Conservation (phyloP, 92 coral and sea anemone species). For the Galaxea fascicularis region DNA sequence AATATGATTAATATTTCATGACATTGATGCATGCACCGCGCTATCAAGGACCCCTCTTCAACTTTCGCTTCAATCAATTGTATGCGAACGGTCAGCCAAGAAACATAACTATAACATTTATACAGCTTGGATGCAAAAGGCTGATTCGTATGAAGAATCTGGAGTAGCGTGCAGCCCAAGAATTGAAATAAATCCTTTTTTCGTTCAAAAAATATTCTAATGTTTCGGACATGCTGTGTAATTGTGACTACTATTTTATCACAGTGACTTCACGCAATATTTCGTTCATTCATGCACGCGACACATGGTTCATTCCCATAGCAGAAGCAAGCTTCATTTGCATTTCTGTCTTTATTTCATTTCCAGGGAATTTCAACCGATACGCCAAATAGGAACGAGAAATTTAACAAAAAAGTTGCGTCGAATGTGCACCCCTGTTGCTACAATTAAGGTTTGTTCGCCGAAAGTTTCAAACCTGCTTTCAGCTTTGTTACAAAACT, state of each 20-base stretch:
- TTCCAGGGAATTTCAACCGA: background rate
- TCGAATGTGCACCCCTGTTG: background rate
- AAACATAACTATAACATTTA: background rate
- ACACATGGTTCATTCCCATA: slow-evolving; percentile 44
- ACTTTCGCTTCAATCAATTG: slow-evolving; percentile 12
- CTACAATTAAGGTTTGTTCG: background rate
- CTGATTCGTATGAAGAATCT: background rate
- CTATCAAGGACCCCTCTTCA: slow-evolving; percentile 10
- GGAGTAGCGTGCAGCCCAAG: background rate
- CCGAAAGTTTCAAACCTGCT: background rate
- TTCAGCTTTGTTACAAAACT: too few species aligned
- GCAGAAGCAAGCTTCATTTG: slow-evolving; percentile 16
- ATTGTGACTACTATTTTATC: background rate
- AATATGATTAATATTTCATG: slow-evolving; percentile 36
- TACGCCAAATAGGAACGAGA: background rate
- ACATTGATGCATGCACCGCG: background rate
- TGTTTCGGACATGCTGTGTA: background rate
- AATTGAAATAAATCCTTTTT: background rate
- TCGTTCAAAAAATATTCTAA: background rate
- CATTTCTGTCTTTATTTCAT: background rate
- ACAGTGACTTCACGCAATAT: slow-evolving; percentile 16
- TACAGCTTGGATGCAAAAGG: background rate
- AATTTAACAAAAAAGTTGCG: background rate
- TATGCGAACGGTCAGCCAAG: background rate
- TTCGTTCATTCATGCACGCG: background rate